Evolutionary conservation across 2,797 vertebrate genomes (phyloP), one percentile per base, ranked within the genome.

Genomic region (Gadopsis bispinosus): DNA sequence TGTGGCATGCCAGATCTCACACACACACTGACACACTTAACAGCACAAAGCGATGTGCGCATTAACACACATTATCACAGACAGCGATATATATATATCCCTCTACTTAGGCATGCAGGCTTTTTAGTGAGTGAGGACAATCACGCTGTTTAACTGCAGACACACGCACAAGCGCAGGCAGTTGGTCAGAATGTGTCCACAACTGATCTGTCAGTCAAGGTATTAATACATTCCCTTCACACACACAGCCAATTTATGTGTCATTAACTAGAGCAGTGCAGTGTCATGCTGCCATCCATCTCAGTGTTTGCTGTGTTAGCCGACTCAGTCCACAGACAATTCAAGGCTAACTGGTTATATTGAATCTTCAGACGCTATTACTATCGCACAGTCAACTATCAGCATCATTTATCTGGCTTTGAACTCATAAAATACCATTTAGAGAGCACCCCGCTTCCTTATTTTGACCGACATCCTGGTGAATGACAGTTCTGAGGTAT

Each of bases 11-110:
- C 81, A 77, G 73, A 56, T 81, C 72, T 56, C 73, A 59, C 79
- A 69, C 76, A 77, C n/a, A n/a, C 80, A 22, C 60, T 31, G 61
- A 78, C 84, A 89, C 14, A 80, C 77, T 79, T 67, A 58, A 20
- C 33, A 17, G 53, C 17, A 67, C 31, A 47, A 39, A 45, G 20
- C 53, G 3, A 58, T 37, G 39, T 65, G 51, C 61, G 56, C 41
- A 62, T 63, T 43, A 22, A 60, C 53, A 62, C 6, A 12, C 41
- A 50, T 20, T 35, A 33, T 59, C 67, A 56, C 59, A 75, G 26
- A 43, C 37, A 31, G 47, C 3, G 14, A 51, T 3, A 53, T 10
- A 62, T 43, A 56, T 47, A 60, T 43, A 26, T 45, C 53, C 31
- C 19, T 62, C 47, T 4, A 45, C 54, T 59, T 41, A 43, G 4